These are phyloP conservation scores for Eilema sororculum DNA, from an alignment of 2,888 invertebrate genomes.

Conservation along the genomic window DNA sequence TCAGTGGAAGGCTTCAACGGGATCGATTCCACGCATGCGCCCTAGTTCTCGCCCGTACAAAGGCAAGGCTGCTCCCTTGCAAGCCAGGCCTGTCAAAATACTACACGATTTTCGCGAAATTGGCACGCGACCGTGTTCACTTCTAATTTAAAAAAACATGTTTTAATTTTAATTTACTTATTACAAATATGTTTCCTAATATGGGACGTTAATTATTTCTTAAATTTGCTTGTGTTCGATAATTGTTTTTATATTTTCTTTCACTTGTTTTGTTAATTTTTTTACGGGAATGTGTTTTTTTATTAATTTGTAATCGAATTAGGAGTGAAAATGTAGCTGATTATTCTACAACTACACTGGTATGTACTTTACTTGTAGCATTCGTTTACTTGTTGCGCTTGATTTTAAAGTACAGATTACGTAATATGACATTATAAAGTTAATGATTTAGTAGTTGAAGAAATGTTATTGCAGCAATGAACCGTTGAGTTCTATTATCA, in stretches of 20 bases:
- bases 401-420: conserved; percentile 68
- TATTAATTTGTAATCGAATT: conserved; percentile 62
- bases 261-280: conserved; percentile 49
- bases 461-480: conserved; percentile 22
- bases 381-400: conserved; percentile 79
- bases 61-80: conserved; percentile 73
- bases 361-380: conserved; percentile 72
- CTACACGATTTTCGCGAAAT: conserved; percentile 68
- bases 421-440: conserved; percentile 71
- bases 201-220: not conserved
- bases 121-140: conserved; percentile 54
- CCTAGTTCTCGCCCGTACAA: conserved; percentile 69
- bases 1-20: conserved; percentile 60
- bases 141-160: conserved; percentile 31
- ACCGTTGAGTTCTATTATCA: not conserved
- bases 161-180: conserved; percentile 17
- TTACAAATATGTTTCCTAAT: conserved; percentile 27
- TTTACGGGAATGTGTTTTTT: conserved; percentile 61
- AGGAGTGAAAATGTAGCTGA: conserved; percentile 74
- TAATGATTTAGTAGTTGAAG: conserved; percentile 31
- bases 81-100: conserved; percentile 79
- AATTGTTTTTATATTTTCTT: conserved; percentile 41
- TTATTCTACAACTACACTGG: conserved; percentile 43
- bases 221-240: conserved; percentile 19
- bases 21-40: conserved; percentile 83